A percentile compares a stretch with the other conserved stretches of the same genome.
Conservation (phyloP, 1,140 invertebrate genomes). For the Leptinotarsa lineolata region DNA sequence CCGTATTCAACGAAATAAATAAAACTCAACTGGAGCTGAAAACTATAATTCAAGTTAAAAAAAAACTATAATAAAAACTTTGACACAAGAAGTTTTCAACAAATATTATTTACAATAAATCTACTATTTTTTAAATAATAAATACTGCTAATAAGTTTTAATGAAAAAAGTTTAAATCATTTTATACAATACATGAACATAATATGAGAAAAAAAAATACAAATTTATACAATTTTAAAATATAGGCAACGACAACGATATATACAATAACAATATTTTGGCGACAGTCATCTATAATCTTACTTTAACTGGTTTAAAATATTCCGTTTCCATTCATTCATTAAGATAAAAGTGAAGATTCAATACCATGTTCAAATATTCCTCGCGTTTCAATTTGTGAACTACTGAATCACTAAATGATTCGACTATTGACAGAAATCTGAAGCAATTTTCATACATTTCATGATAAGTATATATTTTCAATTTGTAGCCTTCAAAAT, state of each 20-base stretch:
- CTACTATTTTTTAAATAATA: slow-evolving; percentile 38
- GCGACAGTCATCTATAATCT: slow-evolving; percentile 16
- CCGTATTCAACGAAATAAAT: not conserved
- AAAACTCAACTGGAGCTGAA: slow-evolving; percentile 30
- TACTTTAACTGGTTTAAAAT: slow-evolving; percentile 4
- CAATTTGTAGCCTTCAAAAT: no score
- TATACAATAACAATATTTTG: slow-evolving; percentile 25
- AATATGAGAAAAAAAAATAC: slow-evolving; percentile 17
- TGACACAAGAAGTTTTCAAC: slow-evolving; percentile 38
- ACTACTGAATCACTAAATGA: not conserved
- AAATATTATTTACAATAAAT: slow-evolving; percentile 42
- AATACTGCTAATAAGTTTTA: slow-evolving; percentile 24
- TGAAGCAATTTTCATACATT: not conserved
- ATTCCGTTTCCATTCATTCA: slow-evolving; percentile 8
- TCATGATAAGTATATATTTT: not conserved
- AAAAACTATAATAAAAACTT: slow-evolving; percentile 43
- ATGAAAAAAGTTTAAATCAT: slow-evolving; percentile 22
- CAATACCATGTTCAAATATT: no score
- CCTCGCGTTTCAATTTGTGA: not conserved
- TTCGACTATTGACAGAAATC: not conserved
- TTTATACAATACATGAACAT: slow-evolving; percentile 20
- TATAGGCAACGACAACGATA: slow-evolving; percentile 24
- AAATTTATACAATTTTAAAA: slow-evolving; percentile 30
- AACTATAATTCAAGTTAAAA: slow-evolving; percentile 46
- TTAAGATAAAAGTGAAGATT: no score